These are phyloP conservation scores for Tragelaphus scriptus DNA, from an alignment of 2,113 vertebrate species.

Conservation along the genomic window DNA sequence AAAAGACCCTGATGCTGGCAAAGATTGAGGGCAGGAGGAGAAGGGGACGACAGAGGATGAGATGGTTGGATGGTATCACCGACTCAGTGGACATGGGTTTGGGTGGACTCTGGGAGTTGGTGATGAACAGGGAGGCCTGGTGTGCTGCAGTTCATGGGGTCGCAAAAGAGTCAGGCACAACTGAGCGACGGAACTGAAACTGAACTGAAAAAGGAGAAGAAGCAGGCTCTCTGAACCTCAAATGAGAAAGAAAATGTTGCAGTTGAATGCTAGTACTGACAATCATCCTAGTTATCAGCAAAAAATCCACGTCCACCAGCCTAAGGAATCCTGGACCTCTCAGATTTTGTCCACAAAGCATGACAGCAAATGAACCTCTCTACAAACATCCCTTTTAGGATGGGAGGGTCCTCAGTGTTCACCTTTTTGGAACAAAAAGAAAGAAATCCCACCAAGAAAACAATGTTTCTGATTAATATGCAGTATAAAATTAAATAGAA, in stretches of 20 bases:
- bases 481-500: background rate
- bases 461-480: background rate
- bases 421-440: background rate
- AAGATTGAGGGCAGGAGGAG: too few species aligned
- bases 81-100: too few species aligned
- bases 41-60: too few species aligned
- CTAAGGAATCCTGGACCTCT: background rate
- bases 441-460: background rate
- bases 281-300: background rate
- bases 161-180: accelerated
- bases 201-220: background rate
- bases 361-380: background rate
- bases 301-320: background rate
- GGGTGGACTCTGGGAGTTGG: too few species aligned
- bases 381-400: background rate
- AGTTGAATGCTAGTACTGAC: background rate
- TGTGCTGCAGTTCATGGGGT: background rate
- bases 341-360: background rate
- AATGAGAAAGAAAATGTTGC: background rate
- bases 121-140: background rate
- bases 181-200: background rate
- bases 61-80: too few species aligned
- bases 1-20: too few species aligned
- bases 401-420: background rate
- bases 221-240: background rate